Percentiles rank a stretch among this genome's conserved stretches.
These are phyloP conservation scores for Myripristis jacobus DNA, from an alignment of 2,797 vertebrate species.

Conservation along the genomic window DNA sequence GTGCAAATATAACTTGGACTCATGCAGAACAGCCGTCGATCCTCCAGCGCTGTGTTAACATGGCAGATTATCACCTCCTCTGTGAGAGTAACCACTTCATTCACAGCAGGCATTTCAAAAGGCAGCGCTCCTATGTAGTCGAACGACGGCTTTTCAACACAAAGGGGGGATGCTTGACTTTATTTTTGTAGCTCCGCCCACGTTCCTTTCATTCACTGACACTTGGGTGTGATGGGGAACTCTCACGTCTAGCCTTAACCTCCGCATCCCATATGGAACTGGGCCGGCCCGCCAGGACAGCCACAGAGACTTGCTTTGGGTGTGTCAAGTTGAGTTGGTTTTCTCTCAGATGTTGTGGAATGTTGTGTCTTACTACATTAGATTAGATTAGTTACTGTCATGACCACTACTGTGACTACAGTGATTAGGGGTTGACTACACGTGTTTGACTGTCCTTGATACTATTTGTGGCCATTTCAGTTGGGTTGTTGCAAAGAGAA, in stretches of 20 bases:
- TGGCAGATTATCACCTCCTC: background rate
- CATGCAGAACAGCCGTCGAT: background rate
- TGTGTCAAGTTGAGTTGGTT: conserved; percentile 54
- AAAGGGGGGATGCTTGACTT: conserved; percentile 23
- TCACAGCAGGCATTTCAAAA: conserved; percentile 22
- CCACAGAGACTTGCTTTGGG: conserved; percentile 55
- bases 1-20: background rate
- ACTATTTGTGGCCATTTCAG: conserved; percentile 30
- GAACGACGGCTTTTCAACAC: conserved; percentile 7
- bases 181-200: conserved; percentile 60
- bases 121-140: conserved; percentile 37
- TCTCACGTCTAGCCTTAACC: conserved; percentile 16
- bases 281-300: conserved; percentile 31
- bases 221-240: conserved; percentile 45
- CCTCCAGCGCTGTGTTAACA: background rate
- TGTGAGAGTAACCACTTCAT: background rate
- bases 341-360: conserved; percentile 25
- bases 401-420: too few species aligned
- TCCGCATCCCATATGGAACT: conserved; percentile 47
- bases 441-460: conserved; percentile 8
- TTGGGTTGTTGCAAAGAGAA: background rate
- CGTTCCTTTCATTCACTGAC: conserved; percentile 36
- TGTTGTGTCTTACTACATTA: conserved; percentile 26
- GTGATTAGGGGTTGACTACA: conserved; percentile 13
- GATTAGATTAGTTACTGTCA: conserved; percentile 25